Base-by-base conservation (phyloP, 2,113 vertebrate species). In the Gasterosteus nipponicus region DNA sequence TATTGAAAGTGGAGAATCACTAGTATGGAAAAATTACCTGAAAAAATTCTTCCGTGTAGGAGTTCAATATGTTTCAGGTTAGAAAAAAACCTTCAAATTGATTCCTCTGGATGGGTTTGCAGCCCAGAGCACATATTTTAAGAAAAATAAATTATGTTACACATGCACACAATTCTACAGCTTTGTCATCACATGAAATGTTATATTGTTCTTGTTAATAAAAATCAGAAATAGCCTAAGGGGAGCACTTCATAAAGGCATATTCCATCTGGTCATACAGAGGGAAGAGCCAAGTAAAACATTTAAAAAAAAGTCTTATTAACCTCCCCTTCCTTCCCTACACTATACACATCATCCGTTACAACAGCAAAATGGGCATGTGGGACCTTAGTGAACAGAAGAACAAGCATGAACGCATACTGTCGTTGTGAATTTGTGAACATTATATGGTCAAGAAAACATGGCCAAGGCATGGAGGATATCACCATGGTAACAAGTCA, bases 51-150 rank as follows among this genome's bases (percentile, higher is more conserved):
- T 86, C 65, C 33, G 62, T 78, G 65, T 83, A 57, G 75, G 60
- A 82, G 79, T 91, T 87, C 85, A 80, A 85, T 85, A 84, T 73
- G 64, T 90, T 82, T 84, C 67, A 66, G 80, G 80, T 88, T 86
- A 86, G 84, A 69, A 49, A 42, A 26, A 22, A 75, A 90, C 76
- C 74, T 70, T 47, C 75, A 89, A 89, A 90, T 86, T 86, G 85
- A 88, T 89, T 88, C 89, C 72, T 86, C 53, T 65, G 72, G 71
- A 66, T 81, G 77, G 53, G 68, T 82, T 82, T 85, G 73, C 71
- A 63, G 83, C 85, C 85, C 15, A 15, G 66, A 80, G 84, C 82
- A 63, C 53, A 51, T 86, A 74, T 81, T 56, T 84, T 75, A 3
- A 75, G 54, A 69, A 85, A 87, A 85, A 83, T 58, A 89, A 87